These are phyloP conservation scores for Antechinus stuartii DNA, from an alignment of 2,113 vertebrate genomes.

Conservation along the genomic window DNA sequence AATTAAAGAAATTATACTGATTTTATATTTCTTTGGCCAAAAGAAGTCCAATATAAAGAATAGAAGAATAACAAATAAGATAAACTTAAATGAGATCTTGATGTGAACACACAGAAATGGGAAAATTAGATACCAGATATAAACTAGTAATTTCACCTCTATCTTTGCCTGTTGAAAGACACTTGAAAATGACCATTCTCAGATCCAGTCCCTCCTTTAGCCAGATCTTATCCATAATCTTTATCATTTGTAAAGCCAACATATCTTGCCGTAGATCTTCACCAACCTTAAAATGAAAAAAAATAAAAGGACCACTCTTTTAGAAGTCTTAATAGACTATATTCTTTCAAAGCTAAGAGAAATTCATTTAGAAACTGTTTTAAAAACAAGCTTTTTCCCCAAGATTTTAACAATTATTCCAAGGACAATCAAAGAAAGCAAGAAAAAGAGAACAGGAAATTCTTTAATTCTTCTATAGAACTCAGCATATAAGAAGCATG, in stretches of 20 bases:
- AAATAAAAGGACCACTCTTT: slow-evolving; percentile 41
- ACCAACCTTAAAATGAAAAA: slow-evolving; percentile 89
- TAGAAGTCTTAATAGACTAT: slow-evolving; percentile 36
- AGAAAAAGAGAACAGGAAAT: slow-evolving; percentile 12
- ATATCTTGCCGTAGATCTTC: slow-evolving; percentile 99
- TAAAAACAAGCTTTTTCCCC: neutral
- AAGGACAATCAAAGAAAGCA: neutral
- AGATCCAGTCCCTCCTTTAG: slow-evolving; percentile 97
- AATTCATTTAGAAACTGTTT: neutral
- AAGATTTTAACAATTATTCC: neutral
- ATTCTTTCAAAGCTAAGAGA: neutral
- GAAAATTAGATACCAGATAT: slow-evolving; percentile 13
- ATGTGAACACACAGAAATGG: neutral
- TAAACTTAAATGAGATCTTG: neutral
- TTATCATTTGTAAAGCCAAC: slow-evolving; percentile 99
- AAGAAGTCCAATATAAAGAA: slow-evolving; percentile 32
- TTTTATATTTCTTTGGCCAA: slow-evolving; percentile 5
- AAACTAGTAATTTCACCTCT: slow-evolving; percentile 85
- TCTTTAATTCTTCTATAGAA: slow-evolving; percentile 17
- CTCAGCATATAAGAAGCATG: neutral
- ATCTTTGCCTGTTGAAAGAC: slow-evolving; percentile 97
- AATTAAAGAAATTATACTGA: slow-evolving; percentile 8
- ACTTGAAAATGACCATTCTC: slow-evolving; percentile 98
- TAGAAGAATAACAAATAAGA: slow-evolving; percentile 31
- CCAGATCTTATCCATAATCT: slow-evolving; percentile 99